A percentile compares a stretch with the other conserved stretches of the same genome.
These are phyloP conservation scores for Dryas iulia DNA, from an alignment of 1,140 invertebrate species.

Conservation along the genomic window DNA sequence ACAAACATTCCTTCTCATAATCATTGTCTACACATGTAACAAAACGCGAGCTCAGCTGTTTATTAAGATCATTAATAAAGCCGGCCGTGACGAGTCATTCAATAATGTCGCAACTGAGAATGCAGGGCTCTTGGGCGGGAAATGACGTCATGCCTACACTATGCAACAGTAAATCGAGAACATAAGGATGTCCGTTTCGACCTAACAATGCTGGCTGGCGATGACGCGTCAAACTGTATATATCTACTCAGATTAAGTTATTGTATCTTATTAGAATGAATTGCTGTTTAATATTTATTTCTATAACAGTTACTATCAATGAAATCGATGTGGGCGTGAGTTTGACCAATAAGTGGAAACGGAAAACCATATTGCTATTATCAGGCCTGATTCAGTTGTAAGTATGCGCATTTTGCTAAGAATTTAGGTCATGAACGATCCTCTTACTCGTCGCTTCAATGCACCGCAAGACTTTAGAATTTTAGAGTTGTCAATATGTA, in stretches of 20 bases:
- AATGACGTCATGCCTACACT: constrained; percentile 59
- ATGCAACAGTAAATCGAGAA: constrained; percentile 53
- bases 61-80: constrained; percentile 45
- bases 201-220: constrained; percentile 9
- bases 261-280: constrained; percentile 15
- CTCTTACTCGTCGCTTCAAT: constrained; percentile 64
- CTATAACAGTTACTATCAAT: constrained; percentile 12
- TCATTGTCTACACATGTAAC: constrained; percentile 3
- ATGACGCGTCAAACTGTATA: constrained; percentile 46
- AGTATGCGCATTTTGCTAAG: constrained; percentile 54
- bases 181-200: constrained; percentile 57
- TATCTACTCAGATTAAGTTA: constrained; percentile 29
- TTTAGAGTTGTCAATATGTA: neutral
- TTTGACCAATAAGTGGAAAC: constrained; percentile 34
- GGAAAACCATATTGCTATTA: constrained; percentile 34
- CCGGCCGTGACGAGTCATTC: constrained; percentile 48
- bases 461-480: constrained; percentile 40
- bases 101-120: constrained; percentile 52
- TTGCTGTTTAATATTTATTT: neutral
- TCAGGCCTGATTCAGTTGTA: constrained; percentile 46
- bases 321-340: constrained; percentile 16
- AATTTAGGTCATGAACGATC: constrained; percentile 64
- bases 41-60: constrained; percentile 38
- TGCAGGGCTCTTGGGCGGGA: constrained; percentile 49
- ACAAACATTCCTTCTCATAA: neutral